phyloP scores from a whole-genome alignment of 2,797 vertebrate genomes.

The Gorsachius magnificus region DNA sequence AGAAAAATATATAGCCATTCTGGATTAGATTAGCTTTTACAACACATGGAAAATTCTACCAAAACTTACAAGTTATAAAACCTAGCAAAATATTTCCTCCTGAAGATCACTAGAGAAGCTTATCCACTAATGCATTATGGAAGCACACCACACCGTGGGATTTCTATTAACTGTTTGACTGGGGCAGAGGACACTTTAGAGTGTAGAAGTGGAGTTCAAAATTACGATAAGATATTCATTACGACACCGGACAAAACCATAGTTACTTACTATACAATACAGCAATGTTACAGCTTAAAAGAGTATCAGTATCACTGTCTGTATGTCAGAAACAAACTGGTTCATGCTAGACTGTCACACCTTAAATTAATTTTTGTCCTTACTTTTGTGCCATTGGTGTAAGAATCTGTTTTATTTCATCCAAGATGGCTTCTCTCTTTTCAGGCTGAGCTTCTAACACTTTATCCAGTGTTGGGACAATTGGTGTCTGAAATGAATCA shows the following conservation, averaged over 20 bases:
- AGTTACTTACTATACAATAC: not conserved
- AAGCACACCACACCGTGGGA: not conserved
- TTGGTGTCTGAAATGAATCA: constrained; percentile 78
- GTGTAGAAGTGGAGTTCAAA: not conserved
- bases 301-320: not conserved
- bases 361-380: constrained; percentile 41
- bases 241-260: not conserved
- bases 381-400: constrained; percentile 95
- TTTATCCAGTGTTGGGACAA: constrained; percentile 85
- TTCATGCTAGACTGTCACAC: not conserved
- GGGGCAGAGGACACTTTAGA: not conserved
- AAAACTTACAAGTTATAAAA: not conserved
- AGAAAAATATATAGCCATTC: not conserved
- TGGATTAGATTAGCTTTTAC: not conserved
- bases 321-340: not conserved
- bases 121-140: not conserved
- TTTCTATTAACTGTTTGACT: not conserved
- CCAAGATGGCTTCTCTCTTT: constrained; percentile 86
- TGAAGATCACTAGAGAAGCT: not conserved
- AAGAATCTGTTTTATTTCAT: constrained; percentile 95
- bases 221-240: not conserved
- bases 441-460: constrained; percentile 84
- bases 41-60: not conserved
- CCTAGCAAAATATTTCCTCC: not conserved
- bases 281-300: not conserved